Base-by-base conservation (phyloP, 2,888 invertebrate genomes). In the Agriopis marginaria region DNA sequence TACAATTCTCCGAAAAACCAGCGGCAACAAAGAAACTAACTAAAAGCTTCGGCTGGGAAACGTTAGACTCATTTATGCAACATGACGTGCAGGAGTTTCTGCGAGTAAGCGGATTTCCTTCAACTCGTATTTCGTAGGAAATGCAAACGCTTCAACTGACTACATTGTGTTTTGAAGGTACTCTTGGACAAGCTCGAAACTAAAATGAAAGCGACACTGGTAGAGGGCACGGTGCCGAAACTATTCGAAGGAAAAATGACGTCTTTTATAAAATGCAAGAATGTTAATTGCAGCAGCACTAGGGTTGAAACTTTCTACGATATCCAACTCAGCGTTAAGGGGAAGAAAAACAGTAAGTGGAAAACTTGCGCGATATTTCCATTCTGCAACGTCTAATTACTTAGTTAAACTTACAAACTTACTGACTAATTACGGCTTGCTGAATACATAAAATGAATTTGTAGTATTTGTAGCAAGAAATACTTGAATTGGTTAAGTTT, bases 11-110 rank as follows among this genome's bases (percentile, higher is more conserved):
- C 75, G 99, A 99, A 88, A 99, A 98, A 88, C 99, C 99, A 2
- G 99, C 99, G 10, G 99, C 99, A 65, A 99, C 99, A 39, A 99
- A 99, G 92, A 99, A 99, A 90, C 95, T 99, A 68, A 99, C 99
- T 10, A 99, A 99, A 91, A 99, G 99, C 76, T 99, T 99, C 89
- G 99, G 99, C n/a, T 99, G 99, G 99, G 99, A 99, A 90, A 99
- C 99, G 0, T 94, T 99, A 47, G 99, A 99, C 88, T 99, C 99
- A 1, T 99, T 99, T 90, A 99, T 99, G 99, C 99, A 99, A 87
- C 99, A 99, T 89, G 99, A 98, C 88, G 98, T 98, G 0, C 98
- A 97, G 93, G 99, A 97, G 94, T 98, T 98, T 88, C 90, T 97
- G 71, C 95, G 97, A 84, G 97, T 96, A 76, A 83, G 83, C 47